Evolutionary conservation across 1,140 invertebrate species (phyloP), one percentile per base, ranked within the genome.

Genomic region (Cyclina sinensis): DNA sequence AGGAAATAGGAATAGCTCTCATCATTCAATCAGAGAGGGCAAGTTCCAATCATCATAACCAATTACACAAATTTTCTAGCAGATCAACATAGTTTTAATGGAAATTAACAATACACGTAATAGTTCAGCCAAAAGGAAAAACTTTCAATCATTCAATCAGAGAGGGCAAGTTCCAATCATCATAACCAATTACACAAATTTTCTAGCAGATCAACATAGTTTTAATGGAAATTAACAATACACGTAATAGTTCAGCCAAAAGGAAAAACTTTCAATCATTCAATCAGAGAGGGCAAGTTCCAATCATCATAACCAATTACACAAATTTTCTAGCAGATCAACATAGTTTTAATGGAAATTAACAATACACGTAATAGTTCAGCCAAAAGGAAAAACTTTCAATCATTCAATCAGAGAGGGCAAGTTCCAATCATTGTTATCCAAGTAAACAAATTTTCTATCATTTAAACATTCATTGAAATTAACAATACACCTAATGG

Each of bases 21-120:
- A n/a, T n/a, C n/a, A n/a, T n/a, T n/a, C 5, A 51, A 24, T 65
- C 62, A 65, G 62, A 65, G 62, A 65, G 62, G 62, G 83, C 83
- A 86, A 86, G 83, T 86, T 86, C 83, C 68, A 76, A 39, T 86
- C 83, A 86, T 86, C 83, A 86, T 86, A 12, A 84, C 81, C 46
- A 39, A 16, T 14, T 32, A 68, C 16, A 27, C 16, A 57, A 57
- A 57, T 21, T 18, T 57, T 57, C 54, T n/a, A n/a, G n/a, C n/a
- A n/a, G n/a, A n/a, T n/a, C n/a, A n/a, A n/a, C n/a, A n/a, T n/a
- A n/a, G n/a, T n/a, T n/a, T n/a, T n/a, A n/a, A n/a, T n/a, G n/a
- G n/a, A n/a, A n/a, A n/a, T n/a, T n/a, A n/a, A n/a, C n/a, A n/a
- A n/a, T n/a, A 57, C 18, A 9, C n/a, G 24, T 16, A 43, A 48